Conservation (phyloP, 2,797 vertebrate species). For the Streptopelia turtur region DNA sequence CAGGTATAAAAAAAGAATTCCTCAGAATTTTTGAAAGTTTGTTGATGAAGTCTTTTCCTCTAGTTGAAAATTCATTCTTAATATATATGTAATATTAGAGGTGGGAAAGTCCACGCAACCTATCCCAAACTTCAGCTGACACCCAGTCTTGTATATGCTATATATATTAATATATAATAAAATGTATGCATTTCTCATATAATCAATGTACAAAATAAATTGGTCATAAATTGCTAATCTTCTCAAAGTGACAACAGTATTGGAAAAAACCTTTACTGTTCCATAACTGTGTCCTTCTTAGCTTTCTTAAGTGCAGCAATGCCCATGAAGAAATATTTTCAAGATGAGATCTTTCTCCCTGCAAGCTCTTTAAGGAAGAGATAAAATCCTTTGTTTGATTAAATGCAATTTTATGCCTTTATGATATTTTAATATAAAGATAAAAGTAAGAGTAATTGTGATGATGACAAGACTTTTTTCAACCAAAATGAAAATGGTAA, state of each 20-base stretch:
- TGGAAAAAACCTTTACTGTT: background rate
- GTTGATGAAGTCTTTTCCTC: background rate
- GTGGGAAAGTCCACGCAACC: background rate
- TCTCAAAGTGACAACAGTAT: background rate
- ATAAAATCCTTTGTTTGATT: conserved; percentile 39
- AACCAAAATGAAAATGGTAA: conserved; percentile 50
- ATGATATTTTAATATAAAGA: conserved; percentile 35
- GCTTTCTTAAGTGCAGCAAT: background rate
- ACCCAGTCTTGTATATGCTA: background rate
- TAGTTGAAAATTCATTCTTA: background rate
- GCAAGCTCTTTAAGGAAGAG: conserved; percentile 9
- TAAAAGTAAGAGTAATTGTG: conserved; percentile 25
- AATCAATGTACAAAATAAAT: background rate
- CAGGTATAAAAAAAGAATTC: background rate
- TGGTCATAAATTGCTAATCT: background rate
- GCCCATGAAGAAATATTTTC: background rate
- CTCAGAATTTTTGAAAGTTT: background rate
- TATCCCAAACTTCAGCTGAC: background rate
- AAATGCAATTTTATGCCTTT: background rate
- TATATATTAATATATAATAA: background rate
- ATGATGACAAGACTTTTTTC: conserved; percentile 4
- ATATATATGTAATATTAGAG: background rate
- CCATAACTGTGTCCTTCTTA: background rate
- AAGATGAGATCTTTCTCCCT: background rate
- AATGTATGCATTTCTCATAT: background rate